Evolutionary conservation across 2,113 vertebrate genomes (phyloP).

Genomic region (Thryonomys swinderianus): DNA sequence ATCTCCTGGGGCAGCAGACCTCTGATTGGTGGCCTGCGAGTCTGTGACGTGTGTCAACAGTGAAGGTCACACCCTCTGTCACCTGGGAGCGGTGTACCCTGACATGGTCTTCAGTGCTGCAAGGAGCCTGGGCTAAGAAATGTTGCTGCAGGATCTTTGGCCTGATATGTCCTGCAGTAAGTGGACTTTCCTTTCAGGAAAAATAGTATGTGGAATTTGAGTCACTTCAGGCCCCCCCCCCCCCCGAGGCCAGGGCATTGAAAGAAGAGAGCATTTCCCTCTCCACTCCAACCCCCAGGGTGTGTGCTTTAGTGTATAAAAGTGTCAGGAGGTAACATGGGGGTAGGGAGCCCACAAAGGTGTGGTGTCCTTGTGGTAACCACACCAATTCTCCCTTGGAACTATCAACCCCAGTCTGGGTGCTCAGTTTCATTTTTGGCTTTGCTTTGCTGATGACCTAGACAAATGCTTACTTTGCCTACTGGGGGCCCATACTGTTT

Average conservation of each 20-base stretch:
- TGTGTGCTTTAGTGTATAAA: background rate
- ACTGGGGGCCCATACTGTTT: background rate
- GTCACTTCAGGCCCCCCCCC: background rate
- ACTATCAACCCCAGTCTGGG: background rate
- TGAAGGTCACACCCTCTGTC: accelerated
- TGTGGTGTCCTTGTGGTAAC: accelerated
- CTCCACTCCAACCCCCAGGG: accelerated
- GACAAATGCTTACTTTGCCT: background rate
- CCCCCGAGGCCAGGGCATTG: background rate
- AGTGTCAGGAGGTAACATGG: accelerated
- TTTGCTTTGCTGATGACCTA: background rate
- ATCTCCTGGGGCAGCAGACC: no score
- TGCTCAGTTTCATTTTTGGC: background rate
- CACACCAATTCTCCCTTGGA: background rate
- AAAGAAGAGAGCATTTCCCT: background rate
- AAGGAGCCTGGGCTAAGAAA: constrained; percentile 70
- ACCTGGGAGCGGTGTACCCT: background rate
- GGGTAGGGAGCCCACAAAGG: background rate
- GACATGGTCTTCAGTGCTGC: constrained; percentile 64
- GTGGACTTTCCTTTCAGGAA: background rate
- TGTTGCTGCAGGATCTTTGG: constrained; percentile 66
- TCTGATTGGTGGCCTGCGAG: background rate
- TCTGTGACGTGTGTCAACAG: background rate
- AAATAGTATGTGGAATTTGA: background rate
- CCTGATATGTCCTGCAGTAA: background rate